Evolutionary conservation across 2,888 invertebrate species (phyloP), one percentile per base, ranked within the genome.

Genomic region (Ommatoiulus sabulosus): DNA sequence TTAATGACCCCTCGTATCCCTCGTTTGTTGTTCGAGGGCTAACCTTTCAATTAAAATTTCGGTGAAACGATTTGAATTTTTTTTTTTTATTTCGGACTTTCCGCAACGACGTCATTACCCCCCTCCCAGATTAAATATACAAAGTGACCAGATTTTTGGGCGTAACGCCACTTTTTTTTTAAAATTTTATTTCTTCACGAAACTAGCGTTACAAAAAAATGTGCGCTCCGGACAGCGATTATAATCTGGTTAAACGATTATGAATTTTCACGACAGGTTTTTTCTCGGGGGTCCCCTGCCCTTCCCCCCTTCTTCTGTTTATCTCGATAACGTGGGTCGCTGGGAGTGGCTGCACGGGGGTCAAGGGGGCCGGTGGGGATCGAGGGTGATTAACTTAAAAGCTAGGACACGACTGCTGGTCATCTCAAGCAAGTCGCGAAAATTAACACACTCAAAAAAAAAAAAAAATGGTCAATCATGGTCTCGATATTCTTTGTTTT

Each of bases 201-300:
- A 80, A 80, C 20, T 35, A 6, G 80, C 35, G 8, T 10, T 35
- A 80, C 24, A 80, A 72, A 72, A 52, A 15, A 72, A 72, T 72
- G 72, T 15, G 7, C 20, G 72, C 24, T 80, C 12, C 80, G 80
- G 80, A 80, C 80, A n/a, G n/a, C 35, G 20, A 20, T 20, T 80
- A 35, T 35, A 12, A 80, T 80, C 80, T 80, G 80, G 80, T 80
- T 35, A 80, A 80, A 80, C 80, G 80, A 80, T 80, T 80, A 80
- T 35, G 80, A 80, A 80, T 80, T 80, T 80, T 80, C 24, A 80
- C 35, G 80, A 80, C 80, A 80, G 35, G 80, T 35, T 80, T 80
- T 80, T 80, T 80, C 10, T 52, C 57, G 57, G 57, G 57, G n/a
- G 57, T 57, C n/a, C 3, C 57, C 57, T n/a, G n/a, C n/a, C n/a